Evolutionary conservation across 2,888 invertebrate species (phyloP).

Genomic region (Lycophotia porphyrea): DNA sequence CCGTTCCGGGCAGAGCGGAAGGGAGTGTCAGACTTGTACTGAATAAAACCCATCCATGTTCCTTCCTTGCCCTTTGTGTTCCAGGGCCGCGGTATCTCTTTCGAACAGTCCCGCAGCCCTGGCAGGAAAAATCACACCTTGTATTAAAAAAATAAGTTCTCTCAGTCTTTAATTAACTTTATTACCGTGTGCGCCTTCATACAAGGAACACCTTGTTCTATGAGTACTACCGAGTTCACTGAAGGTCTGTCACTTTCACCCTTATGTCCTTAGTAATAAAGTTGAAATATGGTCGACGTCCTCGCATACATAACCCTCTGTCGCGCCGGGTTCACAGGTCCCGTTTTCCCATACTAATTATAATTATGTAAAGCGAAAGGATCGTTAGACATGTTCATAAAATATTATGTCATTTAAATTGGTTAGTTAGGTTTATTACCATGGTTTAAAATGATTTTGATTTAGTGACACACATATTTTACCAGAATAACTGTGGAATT

Average conservation of each 20-base stretch:
- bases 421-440: slow-evolving; percentile 40
- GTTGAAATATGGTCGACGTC: no score
- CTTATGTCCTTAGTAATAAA: no score
- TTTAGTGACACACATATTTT: background rate
- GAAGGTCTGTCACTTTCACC: no score
- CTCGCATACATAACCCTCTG: slow-evolving; percentile 67
- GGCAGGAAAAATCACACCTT: slow-evolving; percentile 8
- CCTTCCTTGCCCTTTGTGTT: no score
- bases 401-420: slow-evolving; percentile 74
- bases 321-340: slow-evolving; percentile 64
- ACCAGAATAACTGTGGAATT: background rate
- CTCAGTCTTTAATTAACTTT: slow-evolving; percentile 29
- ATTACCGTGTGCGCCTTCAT: slow-evolving; percentile 27
- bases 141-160: background rate
- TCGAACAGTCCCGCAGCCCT: no score
- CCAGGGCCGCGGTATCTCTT: no score
- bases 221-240: slow-evolving; percentile 29
- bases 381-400: slow-evolving; percentile 74
- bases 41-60: no score
- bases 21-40: no score
- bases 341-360: slow-evolving; percentile 74
- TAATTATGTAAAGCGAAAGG: slow-evolving; percentile 74
- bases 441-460: background rate
- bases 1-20: no score
- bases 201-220: slow-evolving; percentile 70